Conservation (phyloP, 2,888 invertebrate species). For the Phyllotreta striolata region DNA sequence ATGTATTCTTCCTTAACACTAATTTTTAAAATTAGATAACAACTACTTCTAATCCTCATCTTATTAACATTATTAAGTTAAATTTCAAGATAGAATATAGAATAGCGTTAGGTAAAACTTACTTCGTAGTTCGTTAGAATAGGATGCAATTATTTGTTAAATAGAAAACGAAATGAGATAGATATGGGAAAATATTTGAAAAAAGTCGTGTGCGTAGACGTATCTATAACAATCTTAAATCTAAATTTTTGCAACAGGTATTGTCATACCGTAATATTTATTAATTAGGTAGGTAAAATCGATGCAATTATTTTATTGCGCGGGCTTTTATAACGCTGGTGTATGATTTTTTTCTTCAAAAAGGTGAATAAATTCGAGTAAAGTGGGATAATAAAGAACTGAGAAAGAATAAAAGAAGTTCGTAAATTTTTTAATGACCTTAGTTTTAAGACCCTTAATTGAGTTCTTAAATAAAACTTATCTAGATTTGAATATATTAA, state of each 20-base stretch:
- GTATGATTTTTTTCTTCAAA: too few species aligned
- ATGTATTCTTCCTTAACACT: slow-evolving; percentile 13
- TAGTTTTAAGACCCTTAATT: too few species aligned
- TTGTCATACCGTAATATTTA: slow-evolving; percentile 40
- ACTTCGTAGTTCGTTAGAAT: slow-evolving; percentile 6
- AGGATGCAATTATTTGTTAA: slow-evolving; percentile 15
- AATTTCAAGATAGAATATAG: neutral
- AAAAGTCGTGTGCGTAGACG: slow-evolving; percentile 20
- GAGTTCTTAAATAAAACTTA: too few species aligned
- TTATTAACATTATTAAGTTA: slow-evolving; percentile 3
- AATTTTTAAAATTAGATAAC: slow-evolving; percentile 46
- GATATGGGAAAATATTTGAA: slow-evolving; percentile 14
- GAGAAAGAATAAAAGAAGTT: too few species aligned
- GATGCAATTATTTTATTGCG: too few species aligned
- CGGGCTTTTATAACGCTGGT: too few species aligned
- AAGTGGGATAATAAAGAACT: too few species aligned
- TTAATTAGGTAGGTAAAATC: slow-evolving; percentile 14
- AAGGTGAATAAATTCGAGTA: too few species aligned
- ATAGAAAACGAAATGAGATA: slow-evolving; percentile 9
- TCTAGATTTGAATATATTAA: too few species aligned
- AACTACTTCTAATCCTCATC: slow-evolving; percentile 41
- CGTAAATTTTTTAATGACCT: too few species aligned
- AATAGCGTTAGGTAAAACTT: slow-evolving; percentile 13
- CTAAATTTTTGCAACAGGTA: slow-evolving; percentile 32
- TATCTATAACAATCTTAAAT: slow-evolving; percentile 29